Percentiles rank a stretch among this genome's conserved stretches.
phyloP scores from a whole-genome alignment of 2,113 vertebrate species.

The Rhinopithecus roxellana region DNA sequence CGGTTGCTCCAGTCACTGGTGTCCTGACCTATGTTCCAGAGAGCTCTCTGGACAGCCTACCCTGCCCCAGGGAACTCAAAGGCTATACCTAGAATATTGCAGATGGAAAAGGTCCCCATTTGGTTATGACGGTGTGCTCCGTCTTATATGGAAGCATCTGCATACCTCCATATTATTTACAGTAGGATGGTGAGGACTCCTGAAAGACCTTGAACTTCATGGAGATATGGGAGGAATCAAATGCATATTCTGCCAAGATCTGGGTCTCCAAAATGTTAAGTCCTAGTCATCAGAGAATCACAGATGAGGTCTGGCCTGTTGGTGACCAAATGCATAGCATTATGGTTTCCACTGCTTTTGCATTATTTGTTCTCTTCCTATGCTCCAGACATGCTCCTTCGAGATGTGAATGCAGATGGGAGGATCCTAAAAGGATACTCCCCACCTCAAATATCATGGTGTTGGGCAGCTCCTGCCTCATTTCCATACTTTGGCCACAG shows the following conservation, averaged over 20 bases:
- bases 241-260: neutral
- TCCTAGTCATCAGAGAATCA: neutral
- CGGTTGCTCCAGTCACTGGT: neutral
- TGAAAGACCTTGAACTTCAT: neutral
- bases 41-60: neutral
- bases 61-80: neutral
- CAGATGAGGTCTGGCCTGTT: neutral
- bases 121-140: neutral
- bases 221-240: neutral
- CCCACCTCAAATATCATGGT: neutral
- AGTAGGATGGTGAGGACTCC: neutral
- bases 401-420: neutral
- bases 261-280: neutral
- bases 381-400: neutral
- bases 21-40: neutral
- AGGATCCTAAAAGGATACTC: neutral
- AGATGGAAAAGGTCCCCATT: neutral
- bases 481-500: neutral
- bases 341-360: neutral
- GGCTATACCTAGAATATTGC: too few relatives aligned
- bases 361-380: neutral
- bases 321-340: neutral
- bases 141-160: neutral
- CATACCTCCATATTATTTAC: neutral
- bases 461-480: neutral